phyloP scores from a whole-genome alignment of 1,140 invertebrate species.

The Aricia agestis region DNA sequence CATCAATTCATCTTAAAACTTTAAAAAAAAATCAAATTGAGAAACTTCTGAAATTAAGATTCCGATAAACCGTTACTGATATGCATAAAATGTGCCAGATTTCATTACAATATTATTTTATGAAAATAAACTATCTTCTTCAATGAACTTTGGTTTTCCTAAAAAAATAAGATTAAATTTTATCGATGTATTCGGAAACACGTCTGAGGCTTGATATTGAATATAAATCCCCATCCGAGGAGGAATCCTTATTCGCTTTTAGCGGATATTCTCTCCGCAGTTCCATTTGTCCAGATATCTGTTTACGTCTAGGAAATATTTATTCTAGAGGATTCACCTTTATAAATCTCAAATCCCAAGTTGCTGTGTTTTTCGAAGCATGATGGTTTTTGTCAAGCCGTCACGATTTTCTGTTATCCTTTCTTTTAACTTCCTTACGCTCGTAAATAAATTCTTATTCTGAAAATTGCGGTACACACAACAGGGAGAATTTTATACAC shows the following conservation, averaged over 20 bases:
- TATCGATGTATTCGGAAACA: background rate
- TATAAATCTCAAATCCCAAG: background rate
- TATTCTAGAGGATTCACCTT: slow-evolving; percentile 1
- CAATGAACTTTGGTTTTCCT: no score
- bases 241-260: slow-evolving; percentile 8
- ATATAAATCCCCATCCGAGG: slow-evolving; percentile 1
- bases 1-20: no score
- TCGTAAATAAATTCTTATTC: background rate
- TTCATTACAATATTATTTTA: no score
- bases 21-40: no score
- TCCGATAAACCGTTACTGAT: no score
- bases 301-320: slow-evolving; percentile 1
- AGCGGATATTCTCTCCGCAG: slow-evolving; percentile 5
- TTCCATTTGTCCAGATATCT: slow-evolving; percentile 14
- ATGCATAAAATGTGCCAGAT: no score
- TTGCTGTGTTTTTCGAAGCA: background rate
- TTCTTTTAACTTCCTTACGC: background rate
- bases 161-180: background rate
- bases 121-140: no score
- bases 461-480: background rate
- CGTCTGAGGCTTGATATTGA: slow-evolving; percentile 12
- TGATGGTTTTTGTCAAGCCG: background rate
- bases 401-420: background rate
- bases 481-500: background rate
- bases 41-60: no score